Conservation (phyloP, 2,888 invertebrate genomes). For the Anthophora plumipes region DNA sequence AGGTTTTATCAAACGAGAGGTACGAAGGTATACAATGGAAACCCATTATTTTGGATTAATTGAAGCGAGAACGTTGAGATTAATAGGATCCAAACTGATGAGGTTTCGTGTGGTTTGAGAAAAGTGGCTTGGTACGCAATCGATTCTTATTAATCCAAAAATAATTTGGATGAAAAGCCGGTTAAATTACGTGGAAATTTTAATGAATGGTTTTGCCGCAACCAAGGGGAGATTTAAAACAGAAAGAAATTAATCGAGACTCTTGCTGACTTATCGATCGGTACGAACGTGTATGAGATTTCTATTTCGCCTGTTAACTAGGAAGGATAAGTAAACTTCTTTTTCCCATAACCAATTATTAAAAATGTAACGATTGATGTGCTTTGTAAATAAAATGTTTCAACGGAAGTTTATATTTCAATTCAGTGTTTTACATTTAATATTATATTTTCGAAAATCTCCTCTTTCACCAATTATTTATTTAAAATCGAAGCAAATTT, state of each 20-base stretch:
- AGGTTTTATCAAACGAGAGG: background rate
- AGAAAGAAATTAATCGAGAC: background rate
- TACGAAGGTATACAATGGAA: background rate
- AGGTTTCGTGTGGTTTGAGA: background rate
- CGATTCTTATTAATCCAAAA: background rate
- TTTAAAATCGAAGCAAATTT: background rate
- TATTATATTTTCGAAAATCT: too few species aligned
- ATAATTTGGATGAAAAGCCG: background rate
- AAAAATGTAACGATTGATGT: too few species aligned
- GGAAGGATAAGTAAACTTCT: too few species aligned
- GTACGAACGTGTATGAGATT: background rate
- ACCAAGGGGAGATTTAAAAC: too few species aligned
- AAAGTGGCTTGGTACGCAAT: background rate
- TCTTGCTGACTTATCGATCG: background rate
- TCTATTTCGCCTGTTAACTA: background rate
- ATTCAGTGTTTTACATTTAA: too few species aligned
- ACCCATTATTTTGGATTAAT: conserved; percentile 6
- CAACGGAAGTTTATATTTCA: too few species aligned
- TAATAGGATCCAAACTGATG: background rate
- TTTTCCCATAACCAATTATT: too few species aligned
- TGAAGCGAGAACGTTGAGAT: conserved; percentile 1
- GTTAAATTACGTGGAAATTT: background rate
- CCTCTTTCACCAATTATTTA: background rate
- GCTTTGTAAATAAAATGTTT: too few species aligned
- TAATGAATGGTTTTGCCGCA: background rate